Base-by-base conservation (phyloP, 2,888 invertebrate species). In the Alviniconcha strummeri region DNA sequence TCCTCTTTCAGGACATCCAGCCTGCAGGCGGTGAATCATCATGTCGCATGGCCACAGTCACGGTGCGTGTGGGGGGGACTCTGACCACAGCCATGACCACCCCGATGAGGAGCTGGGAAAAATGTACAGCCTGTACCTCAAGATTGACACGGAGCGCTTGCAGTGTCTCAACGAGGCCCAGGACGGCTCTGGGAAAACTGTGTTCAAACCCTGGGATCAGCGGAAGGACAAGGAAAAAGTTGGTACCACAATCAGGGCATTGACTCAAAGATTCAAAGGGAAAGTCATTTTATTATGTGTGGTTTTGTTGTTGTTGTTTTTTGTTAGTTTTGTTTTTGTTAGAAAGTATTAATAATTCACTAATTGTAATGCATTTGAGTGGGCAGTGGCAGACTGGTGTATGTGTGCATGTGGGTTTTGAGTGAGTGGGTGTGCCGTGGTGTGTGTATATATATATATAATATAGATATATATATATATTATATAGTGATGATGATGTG, bases 201-300 rank as follows among this genome's bases (percentile, higher is more conserved):
- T 99, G 5, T 99, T 99, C 92, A 98, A 98, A 93, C 95, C 98
- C 0, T 98, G 98, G 96, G 97, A 98, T 89, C 96, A 96, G 86
- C 95, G 98, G 89, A 94, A 97, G 86, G 96, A 97, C 93, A 95
- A 95, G 87, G 95, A 95, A 86, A 95, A 96, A 93, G 98, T 98
- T 94, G 52, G 64, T 19, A 36, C 36, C 3, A 36, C 36, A 36
- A 36, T 36, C 36, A 36, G 36, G 36, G 36, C 3, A 3, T 36
- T 36, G 36, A 36, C 36, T 36, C 36, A 36, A 36, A 36, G 36
- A 36, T 3, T 36, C 36, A 36, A 36, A 36, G 36, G 36, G 36
- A 36, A 3, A 36, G 36, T 36, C 36, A 3, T 36, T 36, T 36
- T 36, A 3, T 36, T 36, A 3, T 36, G 36, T 36, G n/a, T 83